A percentile compares a stretch with the other conserved stretches of the same genome.
phyloP scores from a whole-genome alignment of 2,888 invertebrate genomes.

The Argyresthia goedartella region DNA sequence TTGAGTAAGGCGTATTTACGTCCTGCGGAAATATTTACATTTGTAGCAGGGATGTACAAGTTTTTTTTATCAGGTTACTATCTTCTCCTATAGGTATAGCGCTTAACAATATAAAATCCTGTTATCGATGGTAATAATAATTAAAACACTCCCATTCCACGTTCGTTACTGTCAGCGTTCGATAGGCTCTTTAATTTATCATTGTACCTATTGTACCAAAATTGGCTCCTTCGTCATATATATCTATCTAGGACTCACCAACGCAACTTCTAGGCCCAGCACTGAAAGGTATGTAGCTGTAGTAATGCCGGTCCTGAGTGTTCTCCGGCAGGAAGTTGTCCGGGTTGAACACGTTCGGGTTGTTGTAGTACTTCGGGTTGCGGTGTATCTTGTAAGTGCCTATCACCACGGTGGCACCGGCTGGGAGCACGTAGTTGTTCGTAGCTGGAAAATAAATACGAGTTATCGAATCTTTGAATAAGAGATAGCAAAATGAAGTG shows the following conservation, averaged over 20 bases:
- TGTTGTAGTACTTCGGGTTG: slow-evolving; percentile 74
- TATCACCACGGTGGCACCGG: slow-evolving; percentile 78
- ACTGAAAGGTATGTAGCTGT: slow-evolving; percentile 84
- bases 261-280: slow-evolving; percentile 87
- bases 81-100: too few species aligned
- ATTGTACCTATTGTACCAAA: too few species aligned
- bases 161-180: too few species aligned
- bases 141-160: too few species aligned
- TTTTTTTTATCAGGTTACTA: too few species aligned
- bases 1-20: slow-evolving; percentile 86
- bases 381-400: slow-evolving; percentile 78
- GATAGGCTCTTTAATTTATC: too few species aligned
- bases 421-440: slow-evolving; percentile 75
- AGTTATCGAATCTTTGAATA: not conserved
- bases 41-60: too few species aligned
- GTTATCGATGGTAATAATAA: too few species aligned
- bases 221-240: too few species aligned
- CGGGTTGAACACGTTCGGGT: slow-evolving; percentile 80
- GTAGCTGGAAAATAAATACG: slow-evolving; percentile 53
- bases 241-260: slow-evolving; percentile 50
- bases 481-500: not conserved
- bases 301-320: slow-evolving; percentile 81
- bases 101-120: too few species aligned
- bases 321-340: slow-evolving; percentile 85
- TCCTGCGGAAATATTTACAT: slow-evolving; percentile 38